phyloP scores from a whole-genome alignment of 2,797 vertebrate genomes.

The Anguilla obscura region DNA sequence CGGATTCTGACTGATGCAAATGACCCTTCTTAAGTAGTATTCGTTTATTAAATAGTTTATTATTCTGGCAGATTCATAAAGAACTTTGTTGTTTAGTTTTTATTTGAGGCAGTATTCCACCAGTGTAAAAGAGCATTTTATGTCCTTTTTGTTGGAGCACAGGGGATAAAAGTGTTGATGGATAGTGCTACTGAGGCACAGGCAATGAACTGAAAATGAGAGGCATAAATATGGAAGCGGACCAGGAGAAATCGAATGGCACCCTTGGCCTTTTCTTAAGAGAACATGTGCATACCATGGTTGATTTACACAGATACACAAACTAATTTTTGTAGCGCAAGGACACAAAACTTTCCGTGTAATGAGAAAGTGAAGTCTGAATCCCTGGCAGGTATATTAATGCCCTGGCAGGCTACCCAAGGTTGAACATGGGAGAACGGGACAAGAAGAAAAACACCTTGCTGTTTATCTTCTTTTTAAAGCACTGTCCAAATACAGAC shows the following conservation, averaged over 20 bases:
- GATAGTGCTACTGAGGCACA: conserved; percentile 88
- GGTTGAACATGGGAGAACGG: conserved; percentile 65
- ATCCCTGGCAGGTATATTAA: conserved; percentile 71
- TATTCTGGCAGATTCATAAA: conserved; percentile 91
- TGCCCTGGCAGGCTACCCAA: conserved; percentile 70
- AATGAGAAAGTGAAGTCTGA: conserved; percentile 76
- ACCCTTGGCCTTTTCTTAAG: conserved; percentile 96
- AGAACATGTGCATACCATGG: conserved; percentile 84
- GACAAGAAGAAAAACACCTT: conserved; percentile 61
- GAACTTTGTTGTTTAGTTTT: conserved; percentile 86
- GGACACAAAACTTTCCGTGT: conserved; percentile 77
- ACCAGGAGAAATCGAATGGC: conserved; percentile 78
- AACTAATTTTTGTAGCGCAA: conserved; percentile 86
- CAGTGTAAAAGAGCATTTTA: conserved; percentile 92
- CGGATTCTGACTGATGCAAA: conserved; percentile 85
- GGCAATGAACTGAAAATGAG: conserved; percentile 96
- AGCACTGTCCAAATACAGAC: conserved; percentile 40
- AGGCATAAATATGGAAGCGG: conserved; percentile 97
- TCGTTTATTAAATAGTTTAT: conserved; percentile 93
- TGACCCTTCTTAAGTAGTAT: conserved; percentile 86
- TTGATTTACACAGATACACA: conserved; percentile 89
- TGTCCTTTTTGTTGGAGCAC: conserved; percentile 88
- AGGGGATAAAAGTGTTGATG: conserved; percentile 96
- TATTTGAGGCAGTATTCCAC: conserved; percentile 91
- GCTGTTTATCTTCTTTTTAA: conserved; percentile 46